Evolutionary conservation across 1,140 invertebrate species (phyloP), one percentile per base, ranked within the genome.

Genomic region (Choristoneura fumiferana): DNA sequence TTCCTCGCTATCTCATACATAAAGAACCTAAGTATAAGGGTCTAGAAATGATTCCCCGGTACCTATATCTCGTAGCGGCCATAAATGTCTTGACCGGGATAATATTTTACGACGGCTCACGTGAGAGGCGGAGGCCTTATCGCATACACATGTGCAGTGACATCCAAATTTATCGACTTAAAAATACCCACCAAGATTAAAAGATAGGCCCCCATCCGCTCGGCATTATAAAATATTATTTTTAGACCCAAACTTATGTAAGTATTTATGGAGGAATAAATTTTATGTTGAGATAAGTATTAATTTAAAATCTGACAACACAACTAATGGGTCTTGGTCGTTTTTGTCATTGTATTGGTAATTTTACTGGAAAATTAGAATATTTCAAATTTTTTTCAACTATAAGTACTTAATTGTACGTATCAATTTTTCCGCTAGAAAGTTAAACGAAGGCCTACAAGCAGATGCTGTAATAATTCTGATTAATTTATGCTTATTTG

Each of bases 121-220:
- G 58, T 65, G 72, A 71, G 69, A 71, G 73, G 78, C 70, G 71
- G 66, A 62, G 45, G 63, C 69, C 66, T 78, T 72, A 75, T 77
- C 80, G 84, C 76, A 36, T 78, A 75, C 83, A 85, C 81, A 85
- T 85, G 81, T 85, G 76, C 69, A 68, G 60, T 79, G 84, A 87
- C 85, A 85, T 72, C 78, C 80, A 83, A 87, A 87, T 86, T 88
- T 88, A 87, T 88, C 76, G 84, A 77, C 81, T 80, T 76, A 79
- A 85, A 86, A 86, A 80, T 79, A 85, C 64, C 72, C 79, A 69
- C 60, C 62, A 71, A 84, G 81, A 88, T 85, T 81, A 85, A 73
- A 56, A 84, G 81, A 83, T 83, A 84, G 34, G 54, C 69, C 60
- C 38, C 60, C 53, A 36, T 43, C 66, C 62, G 60, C 68, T 58